These are phyloP conservation scores for Automeris io DNA, from an alignment of 2,888 invertebrate genomes.

Conservation along the genomic window DNA sequence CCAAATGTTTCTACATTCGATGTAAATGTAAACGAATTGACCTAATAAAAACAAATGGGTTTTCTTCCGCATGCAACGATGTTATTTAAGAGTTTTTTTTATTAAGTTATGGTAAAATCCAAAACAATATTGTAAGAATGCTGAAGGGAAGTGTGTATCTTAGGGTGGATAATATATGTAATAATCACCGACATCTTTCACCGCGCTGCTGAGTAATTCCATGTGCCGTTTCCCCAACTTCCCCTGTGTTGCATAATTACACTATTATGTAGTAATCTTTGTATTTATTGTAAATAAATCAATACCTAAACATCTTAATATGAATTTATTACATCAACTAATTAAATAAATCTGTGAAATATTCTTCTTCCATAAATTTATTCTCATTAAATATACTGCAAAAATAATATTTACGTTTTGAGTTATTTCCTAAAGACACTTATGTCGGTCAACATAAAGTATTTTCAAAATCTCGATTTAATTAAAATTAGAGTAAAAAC, in stretches of 20 bases:
- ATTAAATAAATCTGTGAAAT: too few relatives aligned
- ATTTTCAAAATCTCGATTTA: too few relatives aligned
- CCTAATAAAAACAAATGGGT: slow-evolving; percentile 7
- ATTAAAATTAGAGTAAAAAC: too few relatives aligned
- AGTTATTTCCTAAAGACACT: too few relatives aligned
- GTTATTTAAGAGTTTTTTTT: slow-evolving; percentile 13
- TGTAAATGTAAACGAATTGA: slow-evolving; percentile 4
- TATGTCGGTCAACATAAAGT: too few relatives aligned
- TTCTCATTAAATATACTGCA: too few relatives aligned
- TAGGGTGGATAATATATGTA: slow-evolving; percentile 56
- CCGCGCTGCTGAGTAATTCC: slow-evolving; percentile 34
- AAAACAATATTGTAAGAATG: slow-evolving; percentile 23
- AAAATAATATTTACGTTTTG: too few relatives aligned
- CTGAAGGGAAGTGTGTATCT: slow-evolving; percentile 31
- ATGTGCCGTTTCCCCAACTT: slow-evolving; percentile 42
- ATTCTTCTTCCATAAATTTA: too few relatives aligned
- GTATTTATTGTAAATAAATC: too few relatives aligned
- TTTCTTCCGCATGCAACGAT: slow-evolving; percentile 3
- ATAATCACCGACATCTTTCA: slow-evolving; percentile 64
- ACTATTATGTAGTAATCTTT: slow-evolving; percentile 30
- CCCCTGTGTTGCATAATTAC: slow-evolving; percentile 52
- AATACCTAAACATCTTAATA: too few relatives aligned
- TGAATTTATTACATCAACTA: too few relatives aligned
- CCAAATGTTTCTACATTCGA: slow-evolving; percentile 1
- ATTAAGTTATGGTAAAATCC: slow-evolving; percentile 39